Evolutionary conservation across 1,140 invertebrate species (phyloP).

Genomic region (Drosophila sp.): DNA sequence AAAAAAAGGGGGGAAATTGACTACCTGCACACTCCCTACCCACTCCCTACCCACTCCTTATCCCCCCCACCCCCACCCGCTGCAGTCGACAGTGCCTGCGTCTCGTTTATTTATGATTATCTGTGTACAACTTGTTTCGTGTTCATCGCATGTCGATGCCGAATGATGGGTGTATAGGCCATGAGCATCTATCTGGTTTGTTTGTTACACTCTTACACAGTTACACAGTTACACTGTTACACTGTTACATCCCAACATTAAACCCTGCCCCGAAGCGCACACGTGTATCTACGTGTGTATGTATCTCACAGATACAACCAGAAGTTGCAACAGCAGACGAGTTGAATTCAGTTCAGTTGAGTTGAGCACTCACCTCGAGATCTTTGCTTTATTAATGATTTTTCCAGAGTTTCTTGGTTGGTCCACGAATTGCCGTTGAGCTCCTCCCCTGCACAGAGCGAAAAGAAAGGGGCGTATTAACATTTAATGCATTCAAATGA

Average conservation of each 20-base stretch:
- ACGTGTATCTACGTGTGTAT: conserved; percentile 36
- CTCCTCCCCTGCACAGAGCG: neutral
- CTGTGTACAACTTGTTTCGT: conserved; percentile 82
- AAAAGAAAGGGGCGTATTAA: too few species aligned
- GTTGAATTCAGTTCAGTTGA: neutral
- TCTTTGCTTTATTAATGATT: conserved; percentile 66
- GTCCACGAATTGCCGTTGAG: conserved; percentile 1
- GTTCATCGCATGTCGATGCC: conserved; percentile 78
- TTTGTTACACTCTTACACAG: conserved; percentile 63
- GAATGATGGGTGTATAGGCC: conserved; percentile 70
- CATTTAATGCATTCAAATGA: too few species aligned
- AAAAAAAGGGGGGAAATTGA: neutral
- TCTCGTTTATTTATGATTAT: conserved; percentile 83
- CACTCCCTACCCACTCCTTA: too few species aligned
- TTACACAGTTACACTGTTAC: conserved; percentile 61
- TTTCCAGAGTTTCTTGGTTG: conserved; percentile 24
- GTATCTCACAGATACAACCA: conserved; percentile 21
- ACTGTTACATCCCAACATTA: conserved; percentile 63
- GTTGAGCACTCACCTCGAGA: conserved; percentile 2
- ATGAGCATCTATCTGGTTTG: conserved; percentile 73
- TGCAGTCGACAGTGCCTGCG: conserved; percentile 30
- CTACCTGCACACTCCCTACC: too few species aligned
- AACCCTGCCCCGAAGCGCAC: conserved; percentile 75
- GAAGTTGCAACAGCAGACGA: neutral
- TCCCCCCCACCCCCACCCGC: neutral